Evolutionary conservation across 2,797 vertebrate genomes (phyloP), one percentile per base, ranked within the genome.

Genomic region (Gobionotothen gibberifrons): DNA sequence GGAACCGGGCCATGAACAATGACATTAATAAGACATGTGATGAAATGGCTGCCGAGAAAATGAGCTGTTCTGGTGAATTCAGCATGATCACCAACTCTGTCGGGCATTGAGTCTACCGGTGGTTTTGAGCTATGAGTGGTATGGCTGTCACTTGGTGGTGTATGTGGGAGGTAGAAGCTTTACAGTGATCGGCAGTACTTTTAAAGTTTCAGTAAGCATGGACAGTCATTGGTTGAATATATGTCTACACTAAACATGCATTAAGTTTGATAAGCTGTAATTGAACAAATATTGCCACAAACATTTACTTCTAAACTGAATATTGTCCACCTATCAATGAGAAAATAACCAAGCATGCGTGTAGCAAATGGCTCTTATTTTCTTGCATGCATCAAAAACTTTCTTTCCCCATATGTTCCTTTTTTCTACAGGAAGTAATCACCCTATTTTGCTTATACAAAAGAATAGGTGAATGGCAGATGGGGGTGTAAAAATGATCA

Each of bases 401-500:
- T 54, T 52, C 59, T 78, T 73, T 76, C 44, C 74, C 39, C 48
- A 49, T 19, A 19, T 61, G 16, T 60, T 42, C 68, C 46, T 9
- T 32, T 32, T 69, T 52, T 76, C 62, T 22, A 58, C 10, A 22
- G 53, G 0, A 72, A 75, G 55, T 62, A 49, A 76, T 77, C 14
- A 11, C 39, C 58, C 54, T 73, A 59, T 69, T 86, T 66, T 60
- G 32, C 63, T 2, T 3, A 60, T 48, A 83, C 29, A 39, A 39
- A 39, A 22, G n/a, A 82, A 9, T 53, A 63, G 56, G 49, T 21
- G 67, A 66, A 56, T 48, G 48, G 32, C 59, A 70, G 43, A 52
- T 3, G 14, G 32, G 71, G 66, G 54, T 54, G 80, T 73, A 12
- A 58, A 81, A 88, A 86, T 87, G 83, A 88, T 92, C 82, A 89